These are phyloP conservation scores for Leptopilina clavipes DNA, from an alignment of 1,140 invertebrate species.

Conservation along the genomic window DNA sequence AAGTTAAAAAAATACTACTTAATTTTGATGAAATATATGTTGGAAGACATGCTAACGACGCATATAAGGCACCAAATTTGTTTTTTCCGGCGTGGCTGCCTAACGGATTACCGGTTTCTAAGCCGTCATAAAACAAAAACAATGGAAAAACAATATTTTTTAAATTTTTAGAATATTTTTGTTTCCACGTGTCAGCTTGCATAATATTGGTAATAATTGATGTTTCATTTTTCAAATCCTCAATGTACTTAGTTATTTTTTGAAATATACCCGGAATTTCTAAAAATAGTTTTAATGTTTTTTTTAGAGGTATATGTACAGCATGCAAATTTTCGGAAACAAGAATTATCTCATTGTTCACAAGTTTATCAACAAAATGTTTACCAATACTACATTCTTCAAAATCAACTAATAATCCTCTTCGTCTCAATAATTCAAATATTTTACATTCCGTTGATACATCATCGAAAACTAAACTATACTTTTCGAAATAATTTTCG, in stretches of 20 bases:
- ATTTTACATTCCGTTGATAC: background rate
- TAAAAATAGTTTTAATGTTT: constrained; percentile 2
- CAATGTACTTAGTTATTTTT: background rate
- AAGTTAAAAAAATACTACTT: constrained; percentile 36
- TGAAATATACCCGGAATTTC: background rate
- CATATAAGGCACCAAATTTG: constrained; percentile 38
- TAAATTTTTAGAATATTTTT: no score
- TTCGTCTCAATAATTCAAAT: background rate
- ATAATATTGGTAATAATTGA: background rate
- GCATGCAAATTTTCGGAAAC: background rate
- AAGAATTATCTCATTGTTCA: background rate
- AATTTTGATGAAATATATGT: constrained; percentile 24
- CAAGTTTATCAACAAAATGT: background rate
- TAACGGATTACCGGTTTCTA: constrained; percentile 20
- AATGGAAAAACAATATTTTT: no score
- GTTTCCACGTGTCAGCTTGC: no score
- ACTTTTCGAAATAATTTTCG: background rate
- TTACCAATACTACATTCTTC: background rate
- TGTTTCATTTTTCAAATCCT: background rate
- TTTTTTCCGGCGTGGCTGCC: constrained; percentile 26
- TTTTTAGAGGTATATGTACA: background rate
- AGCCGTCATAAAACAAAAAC: no score
- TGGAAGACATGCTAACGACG: constrained; percentile 36
- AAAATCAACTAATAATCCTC: background rate
- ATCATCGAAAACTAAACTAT: background rate